Percentiles rank a stretch among this genome's conserved stretches.
Evolutionary conservation across 2,888 invertebrate species (phyloP).

Genomic region (Enoplolaimus lenunculus): DNA sequence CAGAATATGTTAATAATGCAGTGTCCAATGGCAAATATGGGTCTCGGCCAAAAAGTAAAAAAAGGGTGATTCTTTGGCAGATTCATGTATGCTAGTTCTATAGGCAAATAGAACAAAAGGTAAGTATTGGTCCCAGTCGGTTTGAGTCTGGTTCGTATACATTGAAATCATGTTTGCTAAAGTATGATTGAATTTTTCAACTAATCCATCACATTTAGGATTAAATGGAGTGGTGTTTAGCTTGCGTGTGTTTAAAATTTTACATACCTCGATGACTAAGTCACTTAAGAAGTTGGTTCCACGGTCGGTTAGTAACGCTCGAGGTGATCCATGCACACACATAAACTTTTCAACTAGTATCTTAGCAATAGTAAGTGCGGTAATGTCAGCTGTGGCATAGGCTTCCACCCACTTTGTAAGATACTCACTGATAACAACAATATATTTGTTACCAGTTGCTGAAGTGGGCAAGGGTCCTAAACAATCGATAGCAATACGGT

Average conservation of each 20-base stretch:
- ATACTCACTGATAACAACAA: constrained; percentile 25
- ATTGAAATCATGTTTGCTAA: constrained; percentile 27
- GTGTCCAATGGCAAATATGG: neutral
- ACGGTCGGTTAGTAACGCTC: constrained; percentile 25
- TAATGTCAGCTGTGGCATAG: constrained; percentile 32
- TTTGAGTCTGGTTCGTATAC: constrained; percentile 27
- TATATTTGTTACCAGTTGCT: constrained; percentile 26
- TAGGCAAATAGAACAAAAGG: constrained; percentile 1
- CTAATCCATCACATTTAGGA: constrained; percentile 26
- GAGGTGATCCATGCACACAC: constrained; percentile 25
- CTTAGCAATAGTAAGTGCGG: constrained; percentile 31
- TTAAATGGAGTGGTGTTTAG: constrained; percentile 23
- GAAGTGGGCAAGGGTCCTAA: constrained; percentile 27
- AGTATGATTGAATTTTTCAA: constrained; percentile 30
- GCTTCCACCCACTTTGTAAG: constrained; percentile 27
- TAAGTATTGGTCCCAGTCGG: constrained; percentile 9
- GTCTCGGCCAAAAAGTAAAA: constrained; percentile 1
- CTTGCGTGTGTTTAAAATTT: constrained; percentile 20
- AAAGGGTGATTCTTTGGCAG: neutral
- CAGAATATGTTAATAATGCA: too few relatives aligned
- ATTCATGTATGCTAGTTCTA: neutral
- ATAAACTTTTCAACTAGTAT: constrained; percentile 25
- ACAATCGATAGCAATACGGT: constrained; percentile 27
- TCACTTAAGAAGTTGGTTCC: constrained; percentile 26
- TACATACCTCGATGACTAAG: constrained; percentile 21